phyloP scores from a whole-genome alignment of 2,888 invertebrate species.

The Sicus ferrugineus region DNA sequence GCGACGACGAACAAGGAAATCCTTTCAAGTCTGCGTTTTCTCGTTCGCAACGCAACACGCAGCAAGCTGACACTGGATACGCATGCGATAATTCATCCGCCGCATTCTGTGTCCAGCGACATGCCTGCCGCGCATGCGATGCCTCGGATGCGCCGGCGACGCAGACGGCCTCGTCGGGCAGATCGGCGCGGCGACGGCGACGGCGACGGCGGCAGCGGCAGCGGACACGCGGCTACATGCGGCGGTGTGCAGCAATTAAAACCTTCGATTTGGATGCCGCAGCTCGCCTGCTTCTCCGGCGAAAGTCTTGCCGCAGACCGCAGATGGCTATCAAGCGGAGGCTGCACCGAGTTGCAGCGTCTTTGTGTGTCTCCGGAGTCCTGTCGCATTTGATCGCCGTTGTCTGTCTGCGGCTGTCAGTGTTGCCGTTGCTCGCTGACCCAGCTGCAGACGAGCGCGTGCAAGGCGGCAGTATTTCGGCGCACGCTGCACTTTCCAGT shows the following conservation, averaged over 20 bases:
- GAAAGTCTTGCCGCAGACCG: background rate
- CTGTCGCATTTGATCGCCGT: background rate
- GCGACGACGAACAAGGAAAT: background rate
- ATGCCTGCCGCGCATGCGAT: conserved; percentile 39
- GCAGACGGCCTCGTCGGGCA: background rate
- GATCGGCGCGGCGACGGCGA: background rate
- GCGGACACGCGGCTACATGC: background rate
- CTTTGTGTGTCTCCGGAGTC: too few relatives aligned
- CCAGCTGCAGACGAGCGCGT: too few relatives aligned
- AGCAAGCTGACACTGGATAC: conserved; percentile 46
- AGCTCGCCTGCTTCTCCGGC: background rate
- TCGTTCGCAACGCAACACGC: background rate
- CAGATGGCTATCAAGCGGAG: conserved; percentile 7
- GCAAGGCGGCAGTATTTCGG: too few relatives aligned
- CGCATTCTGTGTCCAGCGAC: conserved; percentile 39
- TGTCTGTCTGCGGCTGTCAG: too few relatives aligned
- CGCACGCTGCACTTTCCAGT: too few relatives aligned
- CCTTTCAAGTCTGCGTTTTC: background rate
- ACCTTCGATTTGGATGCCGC: conserved; percentile 4
- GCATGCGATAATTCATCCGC: conserved; percentile 49
- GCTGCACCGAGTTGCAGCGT: background rate
- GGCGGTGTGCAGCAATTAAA: conserved; percentile 25
- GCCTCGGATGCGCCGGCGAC: conserved; percentile 40
- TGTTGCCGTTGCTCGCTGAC: too few relatives aligned
- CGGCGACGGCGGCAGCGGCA: background rate